A percentile compares a stretch with the other conserved stretches of the same genome.
Evolutionary conservation across 2,888 invertebrate species (phyloP).

Genomic region (Carterocephalus palaemon): DNA sequence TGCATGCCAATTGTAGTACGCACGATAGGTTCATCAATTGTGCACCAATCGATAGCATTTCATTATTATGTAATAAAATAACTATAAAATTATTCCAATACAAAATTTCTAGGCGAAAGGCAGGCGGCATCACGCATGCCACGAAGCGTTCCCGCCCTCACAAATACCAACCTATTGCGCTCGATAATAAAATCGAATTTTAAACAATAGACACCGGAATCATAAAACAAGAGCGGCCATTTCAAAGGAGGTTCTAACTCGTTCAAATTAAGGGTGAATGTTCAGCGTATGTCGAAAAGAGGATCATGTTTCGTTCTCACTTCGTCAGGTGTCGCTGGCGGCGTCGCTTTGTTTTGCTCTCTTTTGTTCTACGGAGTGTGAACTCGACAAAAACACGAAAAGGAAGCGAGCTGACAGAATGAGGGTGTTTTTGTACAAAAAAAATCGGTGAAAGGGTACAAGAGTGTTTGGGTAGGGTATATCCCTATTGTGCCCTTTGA

Average conservation of each 20-base stretch:
- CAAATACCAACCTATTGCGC: slow-evolving; percentile 41
- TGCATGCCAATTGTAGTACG: slow-evolving; percentile 1
- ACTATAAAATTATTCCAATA: slow-evolving; percentile 76
- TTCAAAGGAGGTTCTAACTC: slow-evolving; percentile 30
- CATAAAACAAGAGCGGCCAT: slow-evolving; percentile 16
- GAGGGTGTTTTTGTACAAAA: slow-evolving; percentile 48
- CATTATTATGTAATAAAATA: slow-evolving; percentile 73
- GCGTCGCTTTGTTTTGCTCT: slow-evolving; percentile 67
- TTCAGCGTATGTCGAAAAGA: slow-evolving; percentile 26
- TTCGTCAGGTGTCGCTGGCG: slow-evolving; percentile 75
- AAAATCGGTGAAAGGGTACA: slow-evolving; percentile 35
- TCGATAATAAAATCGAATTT: slow-evolving; percentile 37
- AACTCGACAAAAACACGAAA: slow-evolving; percentile 65
- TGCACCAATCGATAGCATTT: slow-evolving; percentile 48
- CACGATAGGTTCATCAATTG: slow-evolving; percentile 18
- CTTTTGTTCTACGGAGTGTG: slow-evolving; percentile 74
- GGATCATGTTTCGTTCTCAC: slow-evolving; percentile 75
- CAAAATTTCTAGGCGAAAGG: slow-evolving; percentile 73
- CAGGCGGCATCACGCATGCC: slow-evolving; percentile 68
- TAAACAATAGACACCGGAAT: slow-evolving; percentile 7
- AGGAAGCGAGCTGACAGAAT: slow-evolving; percentile 62
- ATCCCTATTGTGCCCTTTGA: slow-evolving; percentile 30
- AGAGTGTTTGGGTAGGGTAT: slow-evolving; percentile 40
- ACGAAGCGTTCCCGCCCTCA: slow-evolving; percentile 49
- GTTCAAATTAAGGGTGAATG: slow-evolving; percentile 29